Evolutionary conservation across 2,888 invertebrate species (phyloP).

Genomic region (Anthophora plumipes): DNA sequence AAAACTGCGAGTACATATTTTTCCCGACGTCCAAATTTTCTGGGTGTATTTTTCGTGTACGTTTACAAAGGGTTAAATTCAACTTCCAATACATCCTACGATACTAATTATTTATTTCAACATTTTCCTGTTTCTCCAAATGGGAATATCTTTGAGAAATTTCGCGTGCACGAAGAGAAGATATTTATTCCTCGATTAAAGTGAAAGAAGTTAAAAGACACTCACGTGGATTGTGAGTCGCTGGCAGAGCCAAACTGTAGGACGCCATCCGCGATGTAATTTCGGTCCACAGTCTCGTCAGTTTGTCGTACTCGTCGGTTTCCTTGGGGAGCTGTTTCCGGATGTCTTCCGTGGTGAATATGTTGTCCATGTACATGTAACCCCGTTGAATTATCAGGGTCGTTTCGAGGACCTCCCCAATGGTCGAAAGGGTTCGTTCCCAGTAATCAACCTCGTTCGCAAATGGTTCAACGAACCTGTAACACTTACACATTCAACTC

Average conservation of each 20-base stretch:
- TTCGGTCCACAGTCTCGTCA: constrained; percentile 86
- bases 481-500: not conserved
- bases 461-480: constrained; percentile 93
- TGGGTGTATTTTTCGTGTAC: too few species aligned
- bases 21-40: too few species aligned
- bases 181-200: too few species aligned
- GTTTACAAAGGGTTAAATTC: too few species aligned
- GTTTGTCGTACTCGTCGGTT: constrained; percentile 89
- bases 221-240: constrained; percentile 84
- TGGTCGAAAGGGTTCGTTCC: constrained; percentile 93
- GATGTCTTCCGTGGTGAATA: constrained; percentile 95
- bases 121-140: too few species aligned
- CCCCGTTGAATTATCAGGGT: constrained; percentile 93
- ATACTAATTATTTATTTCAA: too few species aligned
- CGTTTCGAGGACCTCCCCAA: constrained; percentile 93
- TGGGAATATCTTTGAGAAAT: too few species aligned
- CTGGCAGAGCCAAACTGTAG: constrained; percentile 69
- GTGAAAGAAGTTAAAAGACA: not conserved
- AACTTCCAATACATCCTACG: too few species aligned
- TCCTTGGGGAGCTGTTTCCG: constrained; percentile 92
- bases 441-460: constrained; percentile 93
- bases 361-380: constrained; percentile 95
- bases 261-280: constrained; percentile 77
- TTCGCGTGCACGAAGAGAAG: too few species aligned
- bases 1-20: too few species aligned